These are phyloP conservation scores for Drosophila barbarae DNA, from an alignment of 2,888 invertebrate species.

Conservation along the genomic window DNA sequence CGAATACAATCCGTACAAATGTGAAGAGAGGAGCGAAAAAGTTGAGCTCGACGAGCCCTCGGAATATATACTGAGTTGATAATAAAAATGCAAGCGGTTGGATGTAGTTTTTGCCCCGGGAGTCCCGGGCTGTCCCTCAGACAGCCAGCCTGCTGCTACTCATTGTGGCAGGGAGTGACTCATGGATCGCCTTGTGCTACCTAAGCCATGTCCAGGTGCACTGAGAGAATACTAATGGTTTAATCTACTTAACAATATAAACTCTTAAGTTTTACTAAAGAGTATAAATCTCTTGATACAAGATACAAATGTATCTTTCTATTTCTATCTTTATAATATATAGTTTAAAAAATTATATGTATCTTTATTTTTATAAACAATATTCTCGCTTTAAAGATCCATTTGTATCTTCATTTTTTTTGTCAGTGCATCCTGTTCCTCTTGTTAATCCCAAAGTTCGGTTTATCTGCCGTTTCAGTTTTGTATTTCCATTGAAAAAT, in stretches of 20 bases:
- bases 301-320: not conserved
- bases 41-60: conserved; percentile 38
- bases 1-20: conserved; percentile 8
- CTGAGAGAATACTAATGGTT: not conserved
- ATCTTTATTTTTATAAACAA: not conserved
- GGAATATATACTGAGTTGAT: conserved; percentile 40
- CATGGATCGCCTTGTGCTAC: conserved; percentile 42
- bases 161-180: conserved; percentile 46
- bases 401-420: conserved; percentile 1
- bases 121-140: conserved; percentile 12
- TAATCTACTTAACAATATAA: too few species aligned
- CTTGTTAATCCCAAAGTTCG: conserved; percentile 18
- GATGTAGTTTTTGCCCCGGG: conserved; percentile 15
- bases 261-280: not conserved
- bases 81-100: conserved; percentile 40
- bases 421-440: conserved; percentile 8
- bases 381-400: not conserved
- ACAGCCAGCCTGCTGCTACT: conserved; percentile 27
- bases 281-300: not conserved
- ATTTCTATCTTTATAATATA: not conserved
- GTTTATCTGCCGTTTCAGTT: conserved; percentile 39
- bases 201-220: conserved; percentile 12
- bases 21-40: conserved; percentile 7
- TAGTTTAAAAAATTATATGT: not conserved
- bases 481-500: conserved; percentile 59